Evolutionary conservation across 2,797 vertebrate genomes (phyloP).

Genomic region (Arctocebus calabarensis): DNA sequence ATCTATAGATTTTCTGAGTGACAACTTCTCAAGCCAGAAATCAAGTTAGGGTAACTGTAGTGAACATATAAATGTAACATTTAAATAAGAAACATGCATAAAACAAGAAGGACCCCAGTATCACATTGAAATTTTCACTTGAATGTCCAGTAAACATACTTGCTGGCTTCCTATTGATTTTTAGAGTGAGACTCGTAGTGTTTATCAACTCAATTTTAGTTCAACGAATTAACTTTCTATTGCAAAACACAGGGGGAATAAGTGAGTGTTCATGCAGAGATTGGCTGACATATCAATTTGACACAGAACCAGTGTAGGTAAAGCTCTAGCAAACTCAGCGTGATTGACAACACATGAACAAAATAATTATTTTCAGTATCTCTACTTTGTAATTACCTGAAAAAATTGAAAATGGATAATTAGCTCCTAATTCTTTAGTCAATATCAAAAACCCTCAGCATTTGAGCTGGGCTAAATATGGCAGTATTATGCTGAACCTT

Average conservation of each 20-base stretch:
- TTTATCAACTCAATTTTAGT: slow-evolving; percentile 65
- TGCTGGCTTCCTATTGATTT: slow-evolving; percentile 68
- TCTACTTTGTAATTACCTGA: slow-evolving; percentile 69
- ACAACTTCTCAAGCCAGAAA: slow-evolving; percentile 23
- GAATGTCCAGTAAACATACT: slow-evolving; percentile 34
- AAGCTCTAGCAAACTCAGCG: slow-evolving; percentile 59
- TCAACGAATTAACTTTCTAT: slow-evolving; percentile 55
- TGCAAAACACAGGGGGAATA: background rate
- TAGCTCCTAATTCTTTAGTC: slow-evolving; percentile 71
- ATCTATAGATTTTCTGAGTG: background rate
- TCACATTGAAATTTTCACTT: slow-evolving; percentile 65
- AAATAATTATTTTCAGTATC: slow-evolving; percentile 68
- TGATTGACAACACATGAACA: slow-evolving; percentile 57
- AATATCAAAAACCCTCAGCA: slow-evolving; percentile 45
- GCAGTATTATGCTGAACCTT: slow-evolving; percentile 56
- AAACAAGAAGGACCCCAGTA: slow-evolving; percentile 34
- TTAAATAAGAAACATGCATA: slow-evolving; percentile 39
- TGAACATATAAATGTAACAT: background rate
- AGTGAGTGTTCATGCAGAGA: slow-evolving; percentile 39
- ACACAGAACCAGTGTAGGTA: slow-evolving; percentile 3
- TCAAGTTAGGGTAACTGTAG: background rate
- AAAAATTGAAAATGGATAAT: slow-evolving; percentile 75
- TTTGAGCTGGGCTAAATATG: slow-evolving; percentile 37
- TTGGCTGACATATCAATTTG: slow-evolving; percentile 39
- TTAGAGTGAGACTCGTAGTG: slow-evolving; percentile 54